phyloP scores from a whole-genome alignment of 2,888 invertebrate genomes.

The Argyresthia albistria region DNA sequence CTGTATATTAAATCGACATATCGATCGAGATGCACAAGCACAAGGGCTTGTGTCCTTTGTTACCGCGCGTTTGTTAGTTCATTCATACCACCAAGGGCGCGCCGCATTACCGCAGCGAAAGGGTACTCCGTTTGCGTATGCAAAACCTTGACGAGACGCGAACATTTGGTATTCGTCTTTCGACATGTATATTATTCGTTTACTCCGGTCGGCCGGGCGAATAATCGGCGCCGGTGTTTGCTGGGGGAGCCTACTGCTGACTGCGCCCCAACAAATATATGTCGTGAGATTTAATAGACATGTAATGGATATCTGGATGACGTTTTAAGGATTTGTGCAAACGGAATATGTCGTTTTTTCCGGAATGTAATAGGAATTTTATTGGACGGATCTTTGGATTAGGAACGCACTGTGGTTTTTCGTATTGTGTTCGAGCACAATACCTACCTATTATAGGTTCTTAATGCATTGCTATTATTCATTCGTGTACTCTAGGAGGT shows the following conservation, averaged over 20 bases:
- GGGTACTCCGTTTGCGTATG: conserved; percentile 66
- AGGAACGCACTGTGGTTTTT: conserved; percentile 16
- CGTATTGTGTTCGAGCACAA: not conserved
- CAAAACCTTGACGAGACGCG: conserved; percentile 67
- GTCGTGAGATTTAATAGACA: conserved; percentile 73
- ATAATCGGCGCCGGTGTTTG: conserved; percentile 67
- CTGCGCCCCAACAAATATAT: conserved; percentile 67
- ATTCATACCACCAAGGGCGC: not conserved
- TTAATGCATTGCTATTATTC: too few relatives aligned
- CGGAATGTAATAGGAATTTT: conserved; percentile 62
- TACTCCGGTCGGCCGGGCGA: conserved; percentile 64
- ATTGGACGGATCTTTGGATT: conserved; percentile 66
- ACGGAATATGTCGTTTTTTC: conserved; percentile 70
- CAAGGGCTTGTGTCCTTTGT: too few relatives aligned
- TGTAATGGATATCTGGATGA: conserved; percentile 74
- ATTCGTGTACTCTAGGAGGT: too few relatives aligned
- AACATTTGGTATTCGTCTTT: conserved; percentile 68
- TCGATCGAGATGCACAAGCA: too few relatives aligned
- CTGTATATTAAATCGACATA: too few relatives aligned
- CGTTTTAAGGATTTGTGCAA: conserved; percentile 73
- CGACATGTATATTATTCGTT: conserved; percentile 72
- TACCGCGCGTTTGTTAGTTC: not conserved
- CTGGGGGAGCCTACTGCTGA: conserved; percentile 64
- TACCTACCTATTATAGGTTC: not conserved
- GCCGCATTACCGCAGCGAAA: conserved; percentile 15